Evolutionary conservation across 2,888 invertebrate species (phyloP).

Genomic region (Ametastegia equiseti): DNA sequence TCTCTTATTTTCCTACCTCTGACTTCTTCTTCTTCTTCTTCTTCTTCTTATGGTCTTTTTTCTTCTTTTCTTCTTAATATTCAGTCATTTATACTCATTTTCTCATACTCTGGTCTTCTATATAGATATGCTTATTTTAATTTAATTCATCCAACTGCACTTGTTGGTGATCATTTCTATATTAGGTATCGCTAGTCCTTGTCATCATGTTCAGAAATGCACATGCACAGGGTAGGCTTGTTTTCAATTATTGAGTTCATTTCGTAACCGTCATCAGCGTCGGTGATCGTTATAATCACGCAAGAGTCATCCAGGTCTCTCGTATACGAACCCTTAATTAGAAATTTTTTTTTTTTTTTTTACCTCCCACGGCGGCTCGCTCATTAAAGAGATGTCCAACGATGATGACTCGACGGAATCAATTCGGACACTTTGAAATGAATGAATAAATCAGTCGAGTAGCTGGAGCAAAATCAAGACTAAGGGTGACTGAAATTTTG

Average conservation of each 20-base stretch:
- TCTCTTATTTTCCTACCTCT: conserved; percentile 25
- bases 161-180: too few species aligned
- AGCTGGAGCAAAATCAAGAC: neutral
- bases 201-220: neutral
- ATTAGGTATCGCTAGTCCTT: too few species aligned
- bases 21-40: conserved; percentile 45
- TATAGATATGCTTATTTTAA: neutral
- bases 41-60: conserved; percentile 26
- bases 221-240: too few species aligned
- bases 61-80: neutral
- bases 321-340: conserved; percentile 8
- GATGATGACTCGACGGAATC: neutral
- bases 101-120: too few species aligned
- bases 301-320: neutral
- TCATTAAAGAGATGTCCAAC: neutral
- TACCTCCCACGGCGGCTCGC: neutral
- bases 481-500: too few species aligned
- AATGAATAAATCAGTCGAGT: neutral
- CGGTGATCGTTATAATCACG: too few species aligned
- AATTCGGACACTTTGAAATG: neutral
- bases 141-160: too few species aligned
- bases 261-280: neutral
- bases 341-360: neutral
- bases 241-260: conserved; percentile 6
- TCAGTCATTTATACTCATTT: neutral